A percentile compares a stretch with the other conserved stretches of the same genome.
These are phyloP conservation scores for Carterocephalus palaemon DNA, from an alignment of 2,888 invertebrate genomes.

Conservation along the genomic window DNA sequence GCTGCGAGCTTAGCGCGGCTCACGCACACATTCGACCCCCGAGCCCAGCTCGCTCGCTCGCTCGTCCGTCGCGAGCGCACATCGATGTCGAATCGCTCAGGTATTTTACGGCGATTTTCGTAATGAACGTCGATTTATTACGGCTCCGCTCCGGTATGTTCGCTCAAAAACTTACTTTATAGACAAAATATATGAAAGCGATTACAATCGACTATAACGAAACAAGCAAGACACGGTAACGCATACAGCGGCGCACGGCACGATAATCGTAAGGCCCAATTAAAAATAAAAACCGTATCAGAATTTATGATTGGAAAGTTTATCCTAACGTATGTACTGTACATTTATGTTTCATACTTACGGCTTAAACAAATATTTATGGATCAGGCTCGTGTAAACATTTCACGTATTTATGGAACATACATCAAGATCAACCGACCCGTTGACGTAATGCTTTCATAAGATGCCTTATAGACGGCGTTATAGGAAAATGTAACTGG, in stretches of 20 bases:
- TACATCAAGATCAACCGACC: conserved; percentile 42
- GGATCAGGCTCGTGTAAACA: conserved; percentile 29
- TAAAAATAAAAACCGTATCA: conserved; percentile 54
- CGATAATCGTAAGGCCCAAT: conserved; percentile 43
- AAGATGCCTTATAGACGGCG: conserved; percentile 44
- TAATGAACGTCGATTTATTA: conserved; percentile 74
- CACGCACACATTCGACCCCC: conserved; percentile 38
- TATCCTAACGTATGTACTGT: conserved; percentile 36
- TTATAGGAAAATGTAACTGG: conserved; percentile 64
- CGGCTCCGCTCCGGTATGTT: conserved; percentile 54
- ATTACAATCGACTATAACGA: conserved; percentile 61
- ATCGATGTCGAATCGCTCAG: conserved; percentile 63
- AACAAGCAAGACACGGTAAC: conserved; percentile 46
- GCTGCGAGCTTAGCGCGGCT: conserved; percentile 34
- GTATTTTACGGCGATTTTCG: conserved; percentile 73
- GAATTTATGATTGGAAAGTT: conserved; percentile 44
- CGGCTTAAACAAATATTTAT: conserved; percentile 42
- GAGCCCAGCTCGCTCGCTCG: conserved; percentile 26
- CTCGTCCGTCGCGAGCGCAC: conserved; percentile 36
- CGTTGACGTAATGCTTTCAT: conserved; percentile 48
- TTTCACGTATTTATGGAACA: conserved; percentile 25
- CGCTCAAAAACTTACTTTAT: conserved; percentile 59
- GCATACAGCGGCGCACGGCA: conserved; percentile 41
- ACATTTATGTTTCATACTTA: conserved; percentile 30
- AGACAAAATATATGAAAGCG: conserved; percentile 59